phyloP scores from a whole-genome alignment of 2,113 vertebrate genomes.

The Columba janthina region DNA sequence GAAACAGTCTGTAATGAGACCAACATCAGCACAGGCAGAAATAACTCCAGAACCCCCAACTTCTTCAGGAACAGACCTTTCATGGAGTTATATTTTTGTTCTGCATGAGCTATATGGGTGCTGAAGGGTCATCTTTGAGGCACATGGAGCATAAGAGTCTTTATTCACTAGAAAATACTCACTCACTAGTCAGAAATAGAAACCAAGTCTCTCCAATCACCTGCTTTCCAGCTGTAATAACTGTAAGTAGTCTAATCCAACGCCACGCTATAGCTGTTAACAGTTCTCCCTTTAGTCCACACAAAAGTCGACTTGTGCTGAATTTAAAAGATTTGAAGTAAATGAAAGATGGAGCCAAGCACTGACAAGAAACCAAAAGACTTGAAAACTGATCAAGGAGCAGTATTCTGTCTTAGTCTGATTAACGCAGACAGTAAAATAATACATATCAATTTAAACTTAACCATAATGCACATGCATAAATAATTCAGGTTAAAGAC shows the following conservation, averaged over 20 bases:
- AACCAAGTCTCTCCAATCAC: neutral
- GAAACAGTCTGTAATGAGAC: neutral
- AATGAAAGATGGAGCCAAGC: neutral
- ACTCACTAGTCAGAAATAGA: neutral
- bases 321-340: neutral
- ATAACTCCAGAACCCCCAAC: neutral
- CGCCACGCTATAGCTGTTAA: neutral
- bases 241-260: neutral
- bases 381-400: neutral
- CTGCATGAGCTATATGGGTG: neutral
- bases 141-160: neutral
- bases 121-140: neutral
- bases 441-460: neutral
- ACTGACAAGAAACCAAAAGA: neutral
- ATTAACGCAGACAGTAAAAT: neutral
- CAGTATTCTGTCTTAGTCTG: neutral
- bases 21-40: neutral
- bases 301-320: neutral
- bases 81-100: neutral
- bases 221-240: slow-evolving; percentile 39
- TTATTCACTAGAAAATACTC: slow-evolving; percentile 7
- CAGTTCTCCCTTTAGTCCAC: neutral
- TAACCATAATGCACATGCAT: neutral
- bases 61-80: neutral
- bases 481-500: neutral